Conservation (phyloP, 1,140 invertebrate species). For the Polypedilum pembai region DNA sequence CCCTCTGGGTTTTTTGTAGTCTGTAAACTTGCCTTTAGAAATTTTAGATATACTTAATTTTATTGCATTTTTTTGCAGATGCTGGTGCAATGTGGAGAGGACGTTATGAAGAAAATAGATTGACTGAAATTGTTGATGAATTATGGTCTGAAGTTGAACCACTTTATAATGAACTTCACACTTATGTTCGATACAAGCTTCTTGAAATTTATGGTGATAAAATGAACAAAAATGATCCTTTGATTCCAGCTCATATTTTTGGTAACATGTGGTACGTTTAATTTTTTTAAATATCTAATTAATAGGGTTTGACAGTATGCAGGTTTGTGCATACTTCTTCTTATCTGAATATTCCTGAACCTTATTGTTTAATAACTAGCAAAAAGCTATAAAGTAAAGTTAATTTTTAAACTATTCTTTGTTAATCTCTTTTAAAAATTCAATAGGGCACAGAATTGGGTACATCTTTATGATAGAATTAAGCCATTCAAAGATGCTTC, state of each 20-base stretch:
- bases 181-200: conserved; percentile 53
- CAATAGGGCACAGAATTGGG: conserved; percentile 33
- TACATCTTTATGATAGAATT: not conserved
- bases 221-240: conserved; percentile 38
- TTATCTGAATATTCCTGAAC: too few species aligned
- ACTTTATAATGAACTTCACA: conserved; percentile 56
- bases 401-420: conserved; percentile 52
- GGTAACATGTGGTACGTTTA: conserved; percentile 69
- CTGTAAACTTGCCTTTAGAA: too few species aligned
- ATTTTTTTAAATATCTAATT: conserved; percentile 48
- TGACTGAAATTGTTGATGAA: conserved; percentile 44
- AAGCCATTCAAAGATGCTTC: conserved; percentile 11
- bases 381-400: conserved; percentile 61
- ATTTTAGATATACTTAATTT: not conserved
- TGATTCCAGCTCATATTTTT: conserved; percentile 44
- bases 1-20: too few species aligned
- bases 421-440: conserved; percentile 57
- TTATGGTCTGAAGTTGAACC: conserved; percentile 50
- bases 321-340: too few species aligned
- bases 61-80: conserved; percentile 29
- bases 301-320: too few species aligned
- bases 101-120: conserved; percentile 51
- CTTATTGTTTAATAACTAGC: too few species aligned
- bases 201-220: conserved; percentile 44
- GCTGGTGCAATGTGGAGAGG: conserved; percentile 46